Evolutionary conservation across 1,140 invertebrate species (phyloP).

Genomic region (Agrypnia vestita): DNA sequence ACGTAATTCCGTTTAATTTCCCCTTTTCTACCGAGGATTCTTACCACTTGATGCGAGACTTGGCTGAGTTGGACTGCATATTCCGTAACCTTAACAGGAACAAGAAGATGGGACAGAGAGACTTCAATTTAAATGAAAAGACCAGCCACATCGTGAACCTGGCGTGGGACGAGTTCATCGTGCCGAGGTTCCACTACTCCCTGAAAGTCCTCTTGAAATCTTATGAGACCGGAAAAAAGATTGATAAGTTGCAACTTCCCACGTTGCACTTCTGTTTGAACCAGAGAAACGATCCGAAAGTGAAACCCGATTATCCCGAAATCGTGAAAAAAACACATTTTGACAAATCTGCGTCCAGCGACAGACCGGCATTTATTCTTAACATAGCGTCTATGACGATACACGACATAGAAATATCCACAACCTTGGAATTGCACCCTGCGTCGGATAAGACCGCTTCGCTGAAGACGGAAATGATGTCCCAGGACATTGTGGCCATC

Average conservation of each 20-base stretch:
- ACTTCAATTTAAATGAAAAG: constrained; percentile 69
- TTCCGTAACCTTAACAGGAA: constrained; percentile 72
- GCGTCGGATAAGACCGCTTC: constrained; percentile 60
- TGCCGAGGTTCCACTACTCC: constrained; percentile 74
- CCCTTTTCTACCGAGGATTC: constrained; percentile 70
- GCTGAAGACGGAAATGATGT: constrained; percentile 62
- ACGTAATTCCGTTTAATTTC: constrained; percentile 73
- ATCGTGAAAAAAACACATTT: constrained; percentile 71
- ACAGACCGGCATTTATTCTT: constrained; percentile 64
- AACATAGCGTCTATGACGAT: constrained; percentile 69
- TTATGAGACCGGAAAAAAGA: constrained; percentile 67
- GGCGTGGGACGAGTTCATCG: constrained; percentile 79
- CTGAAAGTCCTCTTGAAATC: constrained; percentile 67
- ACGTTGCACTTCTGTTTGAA: constrained; percentile 69
- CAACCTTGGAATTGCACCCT: constrained; percentile 61
- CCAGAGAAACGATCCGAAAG: constrained; percentile 69
- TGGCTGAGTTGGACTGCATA: constrained; percentile 79
- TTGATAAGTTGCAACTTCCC: constrained; percentile 64
- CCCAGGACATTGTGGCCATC: constrained; percentile 63
- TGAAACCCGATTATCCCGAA: constrained; percentile 68
- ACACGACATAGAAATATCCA: constrained; percentile 69
- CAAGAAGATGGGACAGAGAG: constrained; percentile 67
- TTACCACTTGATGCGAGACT: constrained; percentile 68
- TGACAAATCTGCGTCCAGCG: constrained; percentile 65
- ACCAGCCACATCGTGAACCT: constrained; percentile 74